Evolutionary conservation across 2,888 invertebrate species (phyloP).

Genomic region (Adelphocoris suturalis): DNA sequence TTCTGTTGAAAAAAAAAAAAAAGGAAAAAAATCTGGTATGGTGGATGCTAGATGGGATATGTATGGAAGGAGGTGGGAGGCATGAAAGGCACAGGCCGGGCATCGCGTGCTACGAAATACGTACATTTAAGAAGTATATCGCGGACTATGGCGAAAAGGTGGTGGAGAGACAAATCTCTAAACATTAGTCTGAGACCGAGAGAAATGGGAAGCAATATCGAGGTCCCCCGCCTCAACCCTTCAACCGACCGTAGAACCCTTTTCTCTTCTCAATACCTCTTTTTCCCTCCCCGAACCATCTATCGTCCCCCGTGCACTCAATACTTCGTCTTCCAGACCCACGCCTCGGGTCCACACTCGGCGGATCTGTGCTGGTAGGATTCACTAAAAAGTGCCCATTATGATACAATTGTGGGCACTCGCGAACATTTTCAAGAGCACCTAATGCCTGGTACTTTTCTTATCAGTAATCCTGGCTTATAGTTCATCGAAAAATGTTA

Average conservation of each 20-base stretch:
- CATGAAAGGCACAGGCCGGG: background rate
- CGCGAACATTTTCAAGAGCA: background rate
- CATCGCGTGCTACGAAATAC: conserved; percentile 46
- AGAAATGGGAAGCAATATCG: conserved; percentile 68
- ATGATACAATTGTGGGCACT: background rate
- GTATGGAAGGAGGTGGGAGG: background rate
- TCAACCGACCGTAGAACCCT: conserved; percentile 9
- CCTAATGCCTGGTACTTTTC: background rate
- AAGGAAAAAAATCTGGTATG: background rate
- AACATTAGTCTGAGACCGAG: conserved; percentile 66
- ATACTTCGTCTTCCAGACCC: background rate
- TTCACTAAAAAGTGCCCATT: background rate
- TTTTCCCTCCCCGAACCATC: conserved; percentile 48
- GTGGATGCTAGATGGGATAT: background rate
- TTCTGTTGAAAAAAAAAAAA: background rate
- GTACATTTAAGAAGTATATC: conserved; percentile 69
- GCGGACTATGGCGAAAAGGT: conserved; percentile 62
- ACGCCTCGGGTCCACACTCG: background rate
- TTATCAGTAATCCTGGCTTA: too few relatives aligned
- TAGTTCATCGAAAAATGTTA: too few relatives aligned
- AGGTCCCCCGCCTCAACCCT: conserved; percentile 41
- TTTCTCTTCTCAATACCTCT: conserved; percentile 50
- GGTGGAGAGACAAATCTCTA: conserved; percentile 65
- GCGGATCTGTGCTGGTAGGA: background rate
- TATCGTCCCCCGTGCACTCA: conserved; percentile 7